Conservation (phyloP, 64 coral and sea anemone genomes). For the Stichodactyla mertensii region DNA sequence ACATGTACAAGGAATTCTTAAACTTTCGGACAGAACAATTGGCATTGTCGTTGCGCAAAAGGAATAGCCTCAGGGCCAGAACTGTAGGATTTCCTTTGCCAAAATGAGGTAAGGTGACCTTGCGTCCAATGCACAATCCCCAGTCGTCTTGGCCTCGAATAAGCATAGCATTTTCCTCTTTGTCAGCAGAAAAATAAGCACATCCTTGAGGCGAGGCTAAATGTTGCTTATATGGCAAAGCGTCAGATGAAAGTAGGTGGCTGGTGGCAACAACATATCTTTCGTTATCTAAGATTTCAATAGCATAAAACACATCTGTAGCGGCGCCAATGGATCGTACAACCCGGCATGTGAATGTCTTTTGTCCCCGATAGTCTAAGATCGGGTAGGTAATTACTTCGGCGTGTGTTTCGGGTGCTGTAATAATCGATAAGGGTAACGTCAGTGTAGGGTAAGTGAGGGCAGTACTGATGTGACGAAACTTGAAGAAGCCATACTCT, state of each 20-base stretch:
- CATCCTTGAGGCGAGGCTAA: not conserved
- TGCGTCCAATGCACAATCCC: conserved; percentile 33
- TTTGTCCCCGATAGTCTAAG: conserved; percentile 15
- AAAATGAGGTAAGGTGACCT: not conserved
- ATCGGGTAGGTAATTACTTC: conserved; percentile 26
- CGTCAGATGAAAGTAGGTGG: not conserved
- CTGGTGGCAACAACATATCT: conserved; percentile 11
- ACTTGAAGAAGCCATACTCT: conserved; percentile 11
- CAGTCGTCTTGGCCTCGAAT: conserved; percentile 40
- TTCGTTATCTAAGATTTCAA: conserved; percentile 22
- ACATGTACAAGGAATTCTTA: conserved; percentile 31
- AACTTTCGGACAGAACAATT: conserved; percentile 42
- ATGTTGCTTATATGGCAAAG: conserved; percentile 25
- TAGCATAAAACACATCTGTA: conserved; percentile 13
- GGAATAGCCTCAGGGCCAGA: conserved; percentile 20
- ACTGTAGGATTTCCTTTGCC: not conserved
- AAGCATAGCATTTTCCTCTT: conserved; percentile 34
- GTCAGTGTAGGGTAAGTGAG: not conserved
- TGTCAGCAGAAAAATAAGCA: not conserved
- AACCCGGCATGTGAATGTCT: conserved; percentile 32
- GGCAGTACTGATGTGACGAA: not conserved
- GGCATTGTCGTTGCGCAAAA: not conserved
- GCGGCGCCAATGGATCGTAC: conserved; percentile 5
- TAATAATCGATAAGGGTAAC: not conserved
- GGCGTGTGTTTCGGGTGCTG: not conserved